phyloP scores from a whole-genome alignment of 2,888 invertebrate species.

The Miltochrista miniata region DNA sequence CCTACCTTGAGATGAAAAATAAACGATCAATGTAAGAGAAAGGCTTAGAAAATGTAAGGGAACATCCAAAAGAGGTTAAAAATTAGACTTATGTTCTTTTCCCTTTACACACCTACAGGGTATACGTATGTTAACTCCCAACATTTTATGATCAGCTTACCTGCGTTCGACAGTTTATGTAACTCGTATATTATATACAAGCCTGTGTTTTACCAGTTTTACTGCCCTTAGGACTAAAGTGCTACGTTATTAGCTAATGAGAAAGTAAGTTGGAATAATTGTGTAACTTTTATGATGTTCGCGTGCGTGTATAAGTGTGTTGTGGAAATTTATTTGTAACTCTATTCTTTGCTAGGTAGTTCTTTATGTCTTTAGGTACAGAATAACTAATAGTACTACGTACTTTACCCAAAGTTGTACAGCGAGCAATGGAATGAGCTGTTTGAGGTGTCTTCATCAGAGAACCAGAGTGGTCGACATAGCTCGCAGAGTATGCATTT shows the following conservation, averaged over 20 bases:
- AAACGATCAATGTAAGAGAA: too few relatives aligned
- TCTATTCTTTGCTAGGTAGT: too few relatives aligned
- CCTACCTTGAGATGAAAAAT: too few relatives aligned
- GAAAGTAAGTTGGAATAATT: slow-evolving; percentile 15
- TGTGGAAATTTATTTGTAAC: too few relatives aligned
- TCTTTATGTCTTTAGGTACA: too few relatives aligned
- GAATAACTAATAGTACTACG: too few relatives aligned
- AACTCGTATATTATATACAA: slow-evolving; percentile 43
- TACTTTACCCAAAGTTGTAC: too few relatives aligned
- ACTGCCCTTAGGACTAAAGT: slow-evolving; percentile 36
- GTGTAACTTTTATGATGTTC: slow-evolving; percentile 20
- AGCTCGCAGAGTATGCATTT: too few relatives aligned
- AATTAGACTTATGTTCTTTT: slow-evolving; percentile 21
- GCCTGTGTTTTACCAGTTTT: slow-evolving; percentile 22
- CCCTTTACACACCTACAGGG: slow-evolving; percentile 9
- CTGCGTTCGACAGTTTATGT: slow-evolving; percentile 48
- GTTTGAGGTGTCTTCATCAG: too few relatives aligned
- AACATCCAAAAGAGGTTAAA: background rate
- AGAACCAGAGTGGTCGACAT: too few relatives aligned
- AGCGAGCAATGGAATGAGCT: too few relatives aligned
- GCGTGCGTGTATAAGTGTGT: background rate
- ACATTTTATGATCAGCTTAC: slow-evolving; percentile 50
- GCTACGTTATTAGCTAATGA: slow-evolving; percentile 34
- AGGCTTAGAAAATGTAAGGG: too few relatives aligned
- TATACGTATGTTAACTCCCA: slow-evolving; percentile 36